These are phyloP conservation scores for Rhinogobius similis DNA, from an alignment of 2,113 vertebrate genomes.

Conservation along the genomic window DNA sequence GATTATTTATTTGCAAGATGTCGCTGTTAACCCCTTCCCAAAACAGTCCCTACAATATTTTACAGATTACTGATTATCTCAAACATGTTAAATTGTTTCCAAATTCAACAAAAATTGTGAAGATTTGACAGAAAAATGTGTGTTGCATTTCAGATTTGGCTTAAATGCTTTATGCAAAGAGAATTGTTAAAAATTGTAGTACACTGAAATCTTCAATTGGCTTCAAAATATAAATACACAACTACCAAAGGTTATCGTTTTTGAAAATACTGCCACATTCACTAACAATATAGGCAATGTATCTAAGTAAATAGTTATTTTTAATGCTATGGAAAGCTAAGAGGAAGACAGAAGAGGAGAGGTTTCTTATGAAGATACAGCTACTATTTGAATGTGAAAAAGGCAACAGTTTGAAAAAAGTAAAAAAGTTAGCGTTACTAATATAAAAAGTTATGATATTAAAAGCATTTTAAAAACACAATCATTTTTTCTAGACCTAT, in stretches of 20 bases:
- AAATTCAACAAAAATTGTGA: neutral
- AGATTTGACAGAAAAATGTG: neutral
- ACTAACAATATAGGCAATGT: constrained; percentile 52
- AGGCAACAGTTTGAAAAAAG: constrained; percentile 55
- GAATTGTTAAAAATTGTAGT: constrained; percentile 17
- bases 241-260: constrained; percentile 31
- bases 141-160: neutral
- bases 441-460: constrained; percentile 70
- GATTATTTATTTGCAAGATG: constrained; percentile 67
- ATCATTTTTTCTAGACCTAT: constrained; percentile 52
- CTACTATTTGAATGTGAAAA: constrained; percentile 51
- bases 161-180: neutral
- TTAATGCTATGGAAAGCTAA: constrained; percentile 50
- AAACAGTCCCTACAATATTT: constrained; percentile 44
- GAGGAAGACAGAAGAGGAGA: constrained; percentile 52
- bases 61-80: constrained; percentile 51
- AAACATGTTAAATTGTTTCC: constrained; percentile 25
- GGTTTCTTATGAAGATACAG: constrained; percentile 42
- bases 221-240: constrained; percentile 46
- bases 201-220: constrained; percentile 34
- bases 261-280: constrained; percentile 45
- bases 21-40: constrained; percentile 26
- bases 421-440: constrained; percentile 48
- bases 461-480: constrained; percentile 56
- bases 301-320: constrained; percentile 49